These are phyloP conservation scores for Struthio camelus DNA, from an alignment of 2,113 vertebrate species.

Conservation along the genomic window DNA sequence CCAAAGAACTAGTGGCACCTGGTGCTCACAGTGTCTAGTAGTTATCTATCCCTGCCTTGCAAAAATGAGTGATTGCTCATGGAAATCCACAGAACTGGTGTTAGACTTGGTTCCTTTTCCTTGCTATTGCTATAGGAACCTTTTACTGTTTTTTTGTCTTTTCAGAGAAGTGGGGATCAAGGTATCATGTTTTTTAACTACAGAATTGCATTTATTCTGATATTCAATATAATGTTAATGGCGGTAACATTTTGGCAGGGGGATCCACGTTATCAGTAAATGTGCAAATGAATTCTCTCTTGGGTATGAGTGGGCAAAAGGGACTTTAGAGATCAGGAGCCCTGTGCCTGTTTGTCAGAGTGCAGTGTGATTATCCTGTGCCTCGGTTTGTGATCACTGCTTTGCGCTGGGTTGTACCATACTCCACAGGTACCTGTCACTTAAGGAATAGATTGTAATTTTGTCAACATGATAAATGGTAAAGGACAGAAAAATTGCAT, in stretches of 20 bases:
- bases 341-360: background rate
- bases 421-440: background rate
- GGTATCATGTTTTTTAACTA: background rate
- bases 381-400: background rate
- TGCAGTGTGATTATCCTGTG: background rate
- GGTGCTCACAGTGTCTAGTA: background rate
- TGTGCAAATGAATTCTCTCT: constrained; percentile 9
- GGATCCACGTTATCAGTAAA: background rate
- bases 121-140: background rate
- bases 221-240: constrained; percentile 9
- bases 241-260: constrained; percentile 4
- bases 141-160: background rate
- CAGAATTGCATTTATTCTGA: background rate
- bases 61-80: background rate
- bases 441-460: background rate
- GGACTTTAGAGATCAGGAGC: constrained; percentile 6
- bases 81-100: background rate
- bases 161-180: background rate
- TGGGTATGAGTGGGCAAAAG: background rate
- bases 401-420: rapidly evolving
- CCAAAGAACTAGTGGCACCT: background rate
- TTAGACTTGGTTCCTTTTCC: background rate
- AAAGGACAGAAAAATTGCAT: background rate
- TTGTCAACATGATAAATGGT: background rate
- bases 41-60: background rate